Conservation (phyloP, 2,888 invertebrate genomes). For the Griposia aprilina region DNA sequence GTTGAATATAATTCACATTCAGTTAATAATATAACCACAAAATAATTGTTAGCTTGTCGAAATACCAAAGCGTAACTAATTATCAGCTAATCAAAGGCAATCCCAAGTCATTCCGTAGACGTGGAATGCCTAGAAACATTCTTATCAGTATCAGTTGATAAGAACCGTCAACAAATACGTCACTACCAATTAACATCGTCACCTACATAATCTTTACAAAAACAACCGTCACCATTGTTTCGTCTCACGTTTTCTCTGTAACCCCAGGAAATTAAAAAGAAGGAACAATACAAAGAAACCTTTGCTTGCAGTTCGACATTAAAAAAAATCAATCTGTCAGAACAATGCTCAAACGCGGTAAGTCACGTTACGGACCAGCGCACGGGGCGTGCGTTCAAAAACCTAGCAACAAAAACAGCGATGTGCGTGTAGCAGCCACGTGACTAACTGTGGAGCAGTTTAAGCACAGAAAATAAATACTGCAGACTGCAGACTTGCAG, state of each 20-base stretch:
- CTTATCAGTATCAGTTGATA: conserved; percentile 28
- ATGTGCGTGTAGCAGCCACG: conserved; percentile 71
- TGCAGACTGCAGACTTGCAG: conserved; percentile 36
- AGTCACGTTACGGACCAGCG: conserved; percentile 74
- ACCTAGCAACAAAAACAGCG: conserved; percentile 74
- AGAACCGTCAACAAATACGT: conserved; percentile 39
- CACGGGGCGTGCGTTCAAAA: conserved; percentile 72
- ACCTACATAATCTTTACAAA: conserved; percentile 18
- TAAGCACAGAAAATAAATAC: conserved; percentile 11
- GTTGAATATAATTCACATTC: background rate
- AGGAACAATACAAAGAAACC: conserved; percentile 14
- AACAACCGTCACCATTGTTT: background rate
- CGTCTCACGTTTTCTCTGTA: background rate
- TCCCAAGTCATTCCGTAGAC: conserved; percentile 21
- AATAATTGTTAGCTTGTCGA: background rate
- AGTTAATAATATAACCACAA: background rate
- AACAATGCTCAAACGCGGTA: conserved; percentile 54
- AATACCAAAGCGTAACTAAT: background rate
- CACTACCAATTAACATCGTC: conserved; percentile 12
- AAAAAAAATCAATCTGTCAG: conserved; percentile 46
- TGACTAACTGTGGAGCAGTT: conserved; percentile 55
- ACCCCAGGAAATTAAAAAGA: conserved; percentile 11
- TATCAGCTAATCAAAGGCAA: conserved; percentile 22
- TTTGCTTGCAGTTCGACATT: conserved; percentile 14
- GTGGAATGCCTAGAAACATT: conserved; percentile 6